A percentile compares a stretch with the other conserved stretches of the same genome.
These are phyloP conservation scores for Siniperca obscura DNA, from an alignment of 2,797 vertebrate genomes.

Conservation along the genomic window DNA sequence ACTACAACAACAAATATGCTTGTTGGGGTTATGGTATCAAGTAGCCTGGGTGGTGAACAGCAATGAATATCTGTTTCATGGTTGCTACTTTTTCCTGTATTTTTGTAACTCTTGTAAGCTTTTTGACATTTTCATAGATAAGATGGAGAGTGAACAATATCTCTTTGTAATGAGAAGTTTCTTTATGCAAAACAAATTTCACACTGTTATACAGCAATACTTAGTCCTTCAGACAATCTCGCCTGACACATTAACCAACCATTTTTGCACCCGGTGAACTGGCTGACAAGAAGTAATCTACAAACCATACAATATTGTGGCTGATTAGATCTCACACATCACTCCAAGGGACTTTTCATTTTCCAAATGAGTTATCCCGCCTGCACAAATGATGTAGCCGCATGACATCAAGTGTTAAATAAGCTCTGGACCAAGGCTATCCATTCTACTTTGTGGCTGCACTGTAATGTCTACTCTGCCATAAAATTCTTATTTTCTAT, in stretches of 20 bases:
- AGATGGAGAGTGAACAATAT: slow-evolving; percentile 43
- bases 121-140: slow-evolving; percentile 28
- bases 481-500: slow-evolving; percentile 82
- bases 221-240: slow-evolving; percentile 52
- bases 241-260: slow-evolving; percentile 62
- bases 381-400: slow-evolving; percentile 80
- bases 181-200: slow-evolving; percentile 56
- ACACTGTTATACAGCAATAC: slow-evolving; percentile 21
- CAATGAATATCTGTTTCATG: slow-evolving; percentile 43
- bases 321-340: slow-evolving; percentile 76
- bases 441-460: slow-evolving; percentile 80
- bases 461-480: slow-evolving; percentile 77
- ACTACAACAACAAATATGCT: slow-evolving; percentile 71
- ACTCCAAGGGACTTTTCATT: slow-evolving; percentile 83
- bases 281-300: slow-evolving; percentile 72
- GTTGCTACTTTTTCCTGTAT: slow-evolving; percentile 1
- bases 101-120: slow-evolving; percentile 23
- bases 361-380: slow-evolving; percentile 84
- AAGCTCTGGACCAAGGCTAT: slow-evolving; percentile 81
- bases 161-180: slow-evolving; percentile 51
- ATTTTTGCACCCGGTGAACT: slow-evolving; percentile 61
- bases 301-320: slow-evolving; percentile 64
- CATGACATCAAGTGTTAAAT: slow-evolving; percentile 86
- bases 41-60: slow-evolving; percentile 13
- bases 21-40: not conserved